These are phyloP conservation scores for Montipora foliosa DNA, from an alignment of 64 coral and sea anemone genomes.

Conservation along the genomic window DNA sequence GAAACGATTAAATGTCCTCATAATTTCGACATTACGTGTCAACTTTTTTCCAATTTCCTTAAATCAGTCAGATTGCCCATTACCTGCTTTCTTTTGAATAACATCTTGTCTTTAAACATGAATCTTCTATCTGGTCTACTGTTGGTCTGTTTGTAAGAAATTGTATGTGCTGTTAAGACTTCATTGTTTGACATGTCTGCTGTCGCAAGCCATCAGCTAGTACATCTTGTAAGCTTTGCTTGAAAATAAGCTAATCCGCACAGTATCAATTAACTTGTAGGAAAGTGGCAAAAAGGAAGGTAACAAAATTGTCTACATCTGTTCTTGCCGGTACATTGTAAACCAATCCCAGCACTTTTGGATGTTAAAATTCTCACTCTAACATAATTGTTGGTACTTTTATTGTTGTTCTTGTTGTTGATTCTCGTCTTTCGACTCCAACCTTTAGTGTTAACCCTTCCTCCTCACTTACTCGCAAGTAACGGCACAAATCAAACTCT, in stretches of 20 bases:
- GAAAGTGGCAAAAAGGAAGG: neutral
- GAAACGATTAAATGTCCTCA: too few relatives aligned
- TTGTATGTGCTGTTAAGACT: neutral
- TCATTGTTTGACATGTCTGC: too few relatives aligned
- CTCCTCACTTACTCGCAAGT: conserved; percentile 8
- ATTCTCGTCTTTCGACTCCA: neutral
- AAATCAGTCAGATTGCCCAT: too few relatives aligned
- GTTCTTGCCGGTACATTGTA: neutral
- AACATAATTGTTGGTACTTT: neutral
- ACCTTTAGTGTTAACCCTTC: neutral
- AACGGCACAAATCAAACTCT: neutral
- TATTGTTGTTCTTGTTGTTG: neutral
- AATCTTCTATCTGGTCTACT: neutral
- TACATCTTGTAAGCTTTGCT: too few relatives aligned
- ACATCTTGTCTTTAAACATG: neutral
- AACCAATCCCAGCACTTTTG: too few relatives aligned
- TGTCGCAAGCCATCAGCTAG: too few relatives aligned
- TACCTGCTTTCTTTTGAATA: neutral
- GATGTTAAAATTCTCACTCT: too few relatives aligned
- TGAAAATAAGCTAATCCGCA: too few relatives aligned
- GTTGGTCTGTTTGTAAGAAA: neutral
- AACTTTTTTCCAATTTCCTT: too few relatives aligned
- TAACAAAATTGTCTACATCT: neutral
- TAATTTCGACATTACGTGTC: too few relatives aligned
- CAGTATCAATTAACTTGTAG: too few relatives aligned